Base-by-base conservation (phyloP, 1,140 invertebrate species). In the Aphelenchoides besseyi region DNA sequence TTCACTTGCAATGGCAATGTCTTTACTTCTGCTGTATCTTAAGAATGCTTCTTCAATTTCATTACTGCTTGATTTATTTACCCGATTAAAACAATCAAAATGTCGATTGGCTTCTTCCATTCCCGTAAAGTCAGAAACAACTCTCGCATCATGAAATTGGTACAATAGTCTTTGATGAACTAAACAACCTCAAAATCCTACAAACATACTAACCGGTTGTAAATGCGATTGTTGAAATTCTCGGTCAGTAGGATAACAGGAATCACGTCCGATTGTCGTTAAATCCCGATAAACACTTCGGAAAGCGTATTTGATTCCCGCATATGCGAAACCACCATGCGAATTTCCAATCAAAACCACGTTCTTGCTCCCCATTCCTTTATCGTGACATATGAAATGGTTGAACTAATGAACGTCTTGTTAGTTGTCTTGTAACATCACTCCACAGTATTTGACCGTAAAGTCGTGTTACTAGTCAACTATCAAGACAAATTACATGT, bases 221-320 rank as follows among this genome's bases (percentile, higher is more conserved):
- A 18, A 8, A 33, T 59, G 55, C 23, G 5, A 8, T 33, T 59
- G 55, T 33, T 59, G 55, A 33, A 59, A 59, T 59, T 59, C 26
- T 28, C 5, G 5, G 5, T 5, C 5, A 8, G 55, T 23, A 8
- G 55, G 55, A 59, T 59, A 59, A 33, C 55, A 59, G 12, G 5
- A 8, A 33, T 59, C 55, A 8, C 55, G 55, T 5, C 55, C 55
- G 18, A 59, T 59, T 12, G 18, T 23, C 32, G 55, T 59, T 12
- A 59, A 33, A 8, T 5, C 12, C 23, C 23, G 5, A 23, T 59
- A 59, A 23, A 29, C 26, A 28, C 18, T 18, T 28, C 18, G 5
- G 55, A 59, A 59, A 12, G 18, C 55, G 55, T 59, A 23, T 18
- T 59, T 59, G 55, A 59, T 59, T 33, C 55, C 55, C 5, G 32